These are phyloP conservation scores for Sorex maritimensis DNA, from an alignment of 2,797 vertebrate genomes.

Conservation along the genomic window DNA sequence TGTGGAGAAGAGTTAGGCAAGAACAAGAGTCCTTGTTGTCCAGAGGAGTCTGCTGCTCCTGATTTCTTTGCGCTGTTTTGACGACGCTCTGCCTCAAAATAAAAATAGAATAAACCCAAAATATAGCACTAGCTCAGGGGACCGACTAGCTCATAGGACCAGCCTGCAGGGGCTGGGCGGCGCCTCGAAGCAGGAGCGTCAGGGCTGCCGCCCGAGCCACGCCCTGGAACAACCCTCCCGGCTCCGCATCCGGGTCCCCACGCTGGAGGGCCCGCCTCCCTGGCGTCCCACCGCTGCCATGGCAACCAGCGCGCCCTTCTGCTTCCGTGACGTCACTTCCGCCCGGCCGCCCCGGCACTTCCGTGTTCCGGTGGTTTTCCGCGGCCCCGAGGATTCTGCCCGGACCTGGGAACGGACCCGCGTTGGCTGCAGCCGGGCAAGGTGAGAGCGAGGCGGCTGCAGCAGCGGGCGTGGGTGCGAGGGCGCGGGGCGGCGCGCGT, in stretches of 20 bases:
- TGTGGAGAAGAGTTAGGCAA: too few species aligned
- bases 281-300: background rate
- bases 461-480: background rate
- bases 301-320: background rate
- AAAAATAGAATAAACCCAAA: too few species aligned
- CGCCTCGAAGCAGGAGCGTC: too few species aligned
- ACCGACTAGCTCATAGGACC: too few species aligned
- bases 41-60: too few species aligned
- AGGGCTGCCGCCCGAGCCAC: too few species aligned
- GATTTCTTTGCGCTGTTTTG: too few species aligned
- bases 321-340: background rate
- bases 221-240: background rate
- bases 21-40: too few species aligned
- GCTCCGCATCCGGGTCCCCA: accelerated
- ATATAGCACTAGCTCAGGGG: too few species aligned
- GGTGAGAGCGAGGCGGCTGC: background rate
- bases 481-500: background rate
- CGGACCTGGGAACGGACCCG: accelerated
- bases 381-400: accelerated
- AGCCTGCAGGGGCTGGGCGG: too few species aligned
- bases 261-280: background rate
- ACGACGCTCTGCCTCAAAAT: too few species aligned
- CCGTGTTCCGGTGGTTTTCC: background rate
- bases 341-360: background rate
- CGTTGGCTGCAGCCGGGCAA: accelerated